These are phyloP conservation scores for Prunella strophiata DNA, from an alignment of 2,797 vertebrate genomes.

Conservation along the genomic window DNA sequence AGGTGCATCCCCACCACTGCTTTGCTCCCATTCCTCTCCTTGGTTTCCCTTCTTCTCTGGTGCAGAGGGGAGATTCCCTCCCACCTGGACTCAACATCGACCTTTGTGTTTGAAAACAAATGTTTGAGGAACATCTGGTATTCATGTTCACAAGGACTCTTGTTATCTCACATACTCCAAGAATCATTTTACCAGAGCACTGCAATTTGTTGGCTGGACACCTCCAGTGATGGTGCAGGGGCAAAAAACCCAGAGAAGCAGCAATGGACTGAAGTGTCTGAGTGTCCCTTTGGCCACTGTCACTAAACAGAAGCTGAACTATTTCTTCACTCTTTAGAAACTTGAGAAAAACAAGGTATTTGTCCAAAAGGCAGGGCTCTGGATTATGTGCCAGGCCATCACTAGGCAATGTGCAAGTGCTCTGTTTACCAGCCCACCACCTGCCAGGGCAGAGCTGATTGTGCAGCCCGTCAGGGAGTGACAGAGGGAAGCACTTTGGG, in stretches of 20 bases:
- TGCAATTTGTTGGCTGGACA: background rate
- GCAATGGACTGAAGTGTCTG: background rate
- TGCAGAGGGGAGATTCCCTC: background rate
- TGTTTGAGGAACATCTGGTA: background rate
- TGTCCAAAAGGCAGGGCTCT: background rate
- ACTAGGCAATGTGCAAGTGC: slow-evolving; percentile 24
- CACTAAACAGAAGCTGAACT: background rate
- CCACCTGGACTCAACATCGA: background rate
- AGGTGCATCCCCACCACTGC: background rate
- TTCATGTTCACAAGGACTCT: background rate
- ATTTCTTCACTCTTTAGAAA: background rate
- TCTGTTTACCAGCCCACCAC: slow-evolving; percentile 34
- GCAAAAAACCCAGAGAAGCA: background rate
- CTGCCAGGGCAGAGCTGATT: background rate
- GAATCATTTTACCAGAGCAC: background rate
- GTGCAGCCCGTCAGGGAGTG: background rate
- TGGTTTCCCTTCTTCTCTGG: background rate
- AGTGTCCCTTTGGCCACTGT: background rate
- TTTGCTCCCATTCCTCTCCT: background rate
- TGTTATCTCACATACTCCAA: background rate
- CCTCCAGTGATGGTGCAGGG: background rate
- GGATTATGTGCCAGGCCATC: background rate
- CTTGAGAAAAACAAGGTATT: background rate
- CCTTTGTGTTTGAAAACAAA: background rate
- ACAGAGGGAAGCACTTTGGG: background rate